phyloP scores from a whole-genome alignment of 1,140 invertebrate species.

The Brachystomella parvula region DNA sequence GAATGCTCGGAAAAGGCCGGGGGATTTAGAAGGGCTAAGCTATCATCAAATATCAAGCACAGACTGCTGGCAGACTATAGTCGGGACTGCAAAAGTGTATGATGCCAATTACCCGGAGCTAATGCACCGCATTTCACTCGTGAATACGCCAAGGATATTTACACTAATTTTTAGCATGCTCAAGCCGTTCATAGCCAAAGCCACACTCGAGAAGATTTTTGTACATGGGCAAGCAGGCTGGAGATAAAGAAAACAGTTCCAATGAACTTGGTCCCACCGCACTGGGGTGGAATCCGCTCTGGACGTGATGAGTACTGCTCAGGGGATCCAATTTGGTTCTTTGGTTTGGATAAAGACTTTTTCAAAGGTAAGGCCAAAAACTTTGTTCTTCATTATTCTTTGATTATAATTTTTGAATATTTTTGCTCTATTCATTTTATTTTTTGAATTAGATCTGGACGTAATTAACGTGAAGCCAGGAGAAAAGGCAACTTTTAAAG shows the following conservation, averaged over 20 bases:
- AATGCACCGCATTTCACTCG: not conserved
- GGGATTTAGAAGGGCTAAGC: not conserved
- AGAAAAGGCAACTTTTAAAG: not conserved
- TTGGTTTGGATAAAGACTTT: constrained; percentile 4
- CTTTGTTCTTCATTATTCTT: not conserved
- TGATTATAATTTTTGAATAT: too few species aligned
- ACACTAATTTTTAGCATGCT: constrained; percentile 12
- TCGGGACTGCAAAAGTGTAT: not conserved
- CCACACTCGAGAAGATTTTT: constrained; percentile 12
- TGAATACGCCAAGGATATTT: constrained; percentile 25
- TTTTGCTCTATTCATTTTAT: too few species aligned
- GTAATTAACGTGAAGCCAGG: constrained; percentile 9
- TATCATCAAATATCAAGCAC: constrained; percentile 8
- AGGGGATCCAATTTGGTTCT: constrained; percentile 9
- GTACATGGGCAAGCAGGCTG: not conserved
- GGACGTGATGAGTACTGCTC: constrained; percentile 18
- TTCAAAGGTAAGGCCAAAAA: not conserved
- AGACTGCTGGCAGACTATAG: not conserved
- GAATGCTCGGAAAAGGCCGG: constrained; percentile 1
- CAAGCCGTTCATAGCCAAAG: constrained; percentile 16
- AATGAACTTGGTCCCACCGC: not conserved
- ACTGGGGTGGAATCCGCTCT: constrained; percentile 16
- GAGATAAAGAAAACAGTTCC: not conserved
- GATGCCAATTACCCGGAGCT: constrained; percentile 21
- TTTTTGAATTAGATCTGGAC: too few species aligned